Evolutionary conservation across 2,888 invertebrate genomes (phyloP).

Genomic region (Chromoteleia sp.): DNA sequence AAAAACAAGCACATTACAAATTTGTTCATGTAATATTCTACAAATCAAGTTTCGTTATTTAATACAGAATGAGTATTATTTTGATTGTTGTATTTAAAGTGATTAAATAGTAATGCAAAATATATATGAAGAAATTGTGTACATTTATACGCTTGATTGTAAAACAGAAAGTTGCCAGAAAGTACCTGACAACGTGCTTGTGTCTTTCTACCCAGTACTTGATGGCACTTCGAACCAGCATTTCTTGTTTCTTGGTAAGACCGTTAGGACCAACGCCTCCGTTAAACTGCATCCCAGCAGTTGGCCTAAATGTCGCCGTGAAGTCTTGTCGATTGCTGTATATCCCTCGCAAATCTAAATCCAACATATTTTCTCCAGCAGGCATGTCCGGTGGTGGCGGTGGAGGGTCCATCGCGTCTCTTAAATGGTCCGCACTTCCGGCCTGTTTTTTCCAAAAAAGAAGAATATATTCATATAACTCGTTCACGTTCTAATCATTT

Average conservation of each 20-base stretch:
- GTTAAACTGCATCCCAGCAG: slow-evolving; percentile 83
- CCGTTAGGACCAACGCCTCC: slow-evolving; percentile 90
- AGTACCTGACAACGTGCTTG: slow-evolving; percentile 93
- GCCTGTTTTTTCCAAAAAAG: slow-evolving; percentile 72
- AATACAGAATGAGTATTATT: too few relatives aligned
- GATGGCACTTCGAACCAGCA: slow-evolving; percentile 93
- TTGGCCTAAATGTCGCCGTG: slow-evolving; percentile 89
- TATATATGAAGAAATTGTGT: too few relatives aligned
- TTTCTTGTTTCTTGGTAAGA: slow-evolving; percentile 92
- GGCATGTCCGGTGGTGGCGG: slow-evolving; percentile 71
- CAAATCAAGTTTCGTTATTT: too few relatives aligned
- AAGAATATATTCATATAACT: too few relatives aligned
- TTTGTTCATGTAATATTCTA: too few relatives aligned
- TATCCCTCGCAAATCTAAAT: slow-evolving; percentile 90
- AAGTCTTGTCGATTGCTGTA: slow-evolving; percentile 92
- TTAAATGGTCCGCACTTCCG: slow-evolving; percentile 80
- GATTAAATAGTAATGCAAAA: too few relatives aligned
- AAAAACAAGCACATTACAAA: too few relatives aligned
- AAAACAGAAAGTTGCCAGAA: not conserved
- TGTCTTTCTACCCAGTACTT: slow-evolving; percentile 96
- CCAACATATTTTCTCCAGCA: slow-evolving; percentile 82
- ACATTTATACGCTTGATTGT: too few relatives aligned
- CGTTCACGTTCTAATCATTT: too few relatives aligned
- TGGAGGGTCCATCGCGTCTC: slow-evolving; percentile 72
- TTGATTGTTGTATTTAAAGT: too few relatives aligned